A percentile compares a stretch with the other conserved stretches of the same genome.
Evolutionary conservation across 2,113 vertebrate species (phyloP).

Genomic region (Nanorana parkeri): DNA sequence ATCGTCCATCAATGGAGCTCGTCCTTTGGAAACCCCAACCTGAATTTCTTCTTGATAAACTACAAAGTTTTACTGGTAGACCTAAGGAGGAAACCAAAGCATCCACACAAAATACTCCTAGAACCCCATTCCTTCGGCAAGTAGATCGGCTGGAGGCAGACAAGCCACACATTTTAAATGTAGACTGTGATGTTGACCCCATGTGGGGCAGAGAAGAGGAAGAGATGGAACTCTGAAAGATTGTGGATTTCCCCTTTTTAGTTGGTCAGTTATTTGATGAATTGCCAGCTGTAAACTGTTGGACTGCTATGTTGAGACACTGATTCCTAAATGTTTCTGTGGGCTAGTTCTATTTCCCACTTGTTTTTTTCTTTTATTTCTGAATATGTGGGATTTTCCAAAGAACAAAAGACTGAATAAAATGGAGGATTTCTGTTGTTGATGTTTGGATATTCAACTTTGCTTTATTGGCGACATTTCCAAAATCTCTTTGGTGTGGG

Average conservation of each 20-base stretch:
- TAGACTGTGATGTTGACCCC: background rate
- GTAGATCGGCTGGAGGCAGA: background rate
- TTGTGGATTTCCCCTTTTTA: background rate
- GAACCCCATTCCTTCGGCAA: background rate
- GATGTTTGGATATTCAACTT: no score
- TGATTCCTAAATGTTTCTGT: no score
- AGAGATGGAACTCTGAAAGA: slow-evolving; percentile 45
- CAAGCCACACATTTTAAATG: background rate
- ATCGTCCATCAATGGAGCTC: slow-evolving; percentile 48
- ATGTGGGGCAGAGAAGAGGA: slow-evolving; percentile 37
- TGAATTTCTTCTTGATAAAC: slow-evolving; percentile 42
- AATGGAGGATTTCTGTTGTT: no score
- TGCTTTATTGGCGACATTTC: no score
- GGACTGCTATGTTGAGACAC: no score
- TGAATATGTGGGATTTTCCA: no score
- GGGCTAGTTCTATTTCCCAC: no score
- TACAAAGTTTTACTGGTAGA: background rate
- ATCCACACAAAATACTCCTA: background rate
- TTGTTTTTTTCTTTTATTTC: no score
- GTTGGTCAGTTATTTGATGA: no score
- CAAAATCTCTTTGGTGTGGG: no score
- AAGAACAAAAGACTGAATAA: no score
- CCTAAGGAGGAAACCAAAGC: background rate
- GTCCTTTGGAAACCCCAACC: slow-evolving; percentile 52
- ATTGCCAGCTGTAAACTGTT: no score